These are phyloP conservation scores for Microplitis mediator DNA, from an alignment of 1,140 invertebrate genomes.

Conservation along the genomic window DNA sequence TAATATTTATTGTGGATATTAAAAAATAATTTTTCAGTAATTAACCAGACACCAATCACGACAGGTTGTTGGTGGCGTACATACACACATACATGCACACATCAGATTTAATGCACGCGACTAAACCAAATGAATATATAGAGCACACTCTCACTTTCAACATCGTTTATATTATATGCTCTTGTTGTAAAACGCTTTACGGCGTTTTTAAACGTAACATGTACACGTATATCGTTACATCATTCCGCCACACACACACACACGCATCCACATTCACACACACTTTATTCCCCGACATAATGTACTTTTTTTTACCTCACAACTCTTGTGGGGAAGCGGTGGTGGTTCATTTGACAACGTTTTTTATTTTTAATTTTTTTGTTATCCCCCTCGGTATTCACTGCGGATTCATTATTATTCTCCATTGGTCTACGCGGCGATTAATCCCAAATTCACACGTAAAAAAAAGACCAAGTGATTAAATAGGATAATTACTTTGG, in stretches of 20 bases:
- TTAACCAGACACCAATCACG: slow-evolving; percentile 1
- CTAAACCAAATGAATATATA: slow-evolving; percentile 10
- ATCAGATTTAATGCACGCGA: slow-evolving; percentile 7
- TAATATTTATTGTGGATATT: background rate
- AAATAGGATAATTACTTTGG: slow-evolving; percentile 10
- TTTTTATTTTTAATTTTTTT: background rate
- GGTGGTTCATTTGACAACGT: background rate
- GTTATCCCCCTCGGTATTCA: background rate
- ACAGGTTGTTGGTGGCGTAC: background rate
- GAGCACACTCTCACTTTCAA: slow-evolving; percentile 33
- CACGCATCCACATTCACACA: too few species aligned
- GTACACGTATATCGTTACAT: background rate
- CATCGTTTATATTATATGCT: slow-evolving; percentile 35
- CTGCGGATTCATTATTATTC: background rate
- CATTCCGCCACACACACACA: too few species aligned
- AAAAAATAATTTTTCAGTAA: background rate
- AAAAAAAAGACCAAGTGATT: background rate
- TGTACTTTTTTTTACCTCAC: background rate
- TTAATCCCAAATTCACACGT: slow-evolving; percentile 1
- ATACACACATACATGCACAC: too few species aligned
- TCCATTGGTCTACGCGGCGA: background rate
- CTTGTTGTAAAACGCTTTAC: slow-evolving; percentile 43
- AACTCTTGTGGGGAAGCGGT: background rate
- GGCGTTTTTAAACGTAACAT: slow-evolving; percentile 33
- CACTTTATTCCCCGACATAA: background rate